Percentiles rank a stretch among this genome's conserved stretches.
These are phyloP conservation scores for Brachynemurus nebulosus DNA, from an alignment of 2,888 invertebrate species.

Conservation along the genomic window DNA sequence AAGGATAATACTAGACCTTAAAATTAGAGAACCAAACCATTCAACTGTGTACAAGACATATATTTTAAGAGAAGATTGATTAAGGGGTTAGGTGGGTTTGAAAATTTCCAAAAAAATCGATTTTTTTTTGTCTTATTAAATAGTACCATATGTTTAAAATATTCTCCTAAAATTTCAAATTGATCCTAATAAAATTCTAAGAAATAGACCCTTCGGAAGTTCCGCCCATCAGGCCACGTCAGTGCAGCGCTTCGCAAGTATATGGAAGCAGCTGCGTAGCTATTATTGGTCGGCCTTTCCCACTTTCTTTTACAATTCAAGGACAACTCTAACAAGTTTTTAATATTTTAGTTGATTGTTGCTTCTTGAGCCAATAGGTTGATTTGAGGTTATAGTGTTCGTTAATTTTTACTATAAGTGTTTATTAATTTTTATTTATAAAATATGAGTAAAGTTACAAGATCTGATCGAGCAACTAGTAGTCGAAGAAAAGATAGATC, in stretches of 20 bases:
- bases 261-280: no score
- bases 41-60: no score
- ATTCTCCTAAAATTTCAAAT: not conserved
- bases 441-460: slow-evolving; percentile 3
- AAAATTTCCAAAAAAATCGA: not conserved
- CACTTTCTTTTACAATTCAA: not conserved
- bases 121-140: not conserved
- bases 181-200: not conserved
- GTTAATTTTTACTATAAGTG: slow-evolving; percentile 2
- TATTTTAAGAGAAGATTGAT: no score
- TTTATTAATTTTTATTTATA: slow-evolving; percentile 2
- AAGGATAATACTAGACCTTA: no score
- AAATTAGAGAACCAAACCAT: no score
- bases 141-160: not conserved
- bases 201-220: no score
- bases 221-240: no score
- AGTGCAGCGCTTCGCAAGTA: no score
- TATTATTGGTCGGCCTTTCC: not conserved
- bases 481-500: slow-evolving; percentile 1
- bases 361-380: slow-evolving; percentile 3
- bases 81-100: not conserved
- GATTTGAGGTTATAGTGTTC: slow-evolving; percentile 3
- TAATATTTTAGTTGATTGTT: slow-evolving; percentile 2
- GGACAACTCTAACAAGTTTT: not conserved
- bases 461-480: slow-evolving; percentile 1